Evolutionary conservation across 2,113 vertebrate genomes (phyloP).

Genomic region (Alaudala cheleensis): DNA sequence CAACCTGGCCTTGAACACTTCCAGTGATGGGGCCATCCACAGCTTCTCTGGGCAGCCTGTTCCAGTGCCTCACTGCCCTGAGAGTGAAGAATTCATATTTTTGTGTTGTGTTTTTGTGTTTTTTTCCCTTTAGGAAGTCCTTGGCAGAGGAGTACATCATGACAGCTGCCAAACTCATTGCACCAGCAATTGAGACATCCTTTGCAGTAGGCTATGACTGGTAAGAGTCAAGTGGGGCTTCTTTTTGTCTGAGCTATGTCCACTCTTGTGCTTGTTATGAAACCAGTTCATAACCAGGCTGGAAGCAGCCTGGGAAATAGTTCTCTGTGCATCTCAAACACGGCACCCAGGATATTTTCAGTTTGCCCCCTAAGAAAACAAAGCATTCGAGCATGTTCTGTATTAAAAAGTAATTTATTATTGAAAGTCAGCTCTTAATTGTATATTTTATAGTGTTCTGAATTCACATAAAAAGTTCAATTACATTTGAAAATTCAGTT

Average conservation of each 20-base stretch:
- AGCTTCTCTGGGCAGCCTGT: not conserved
- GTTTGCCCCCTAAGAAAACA: not conserved
- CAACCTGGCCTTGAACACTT: not conserved
- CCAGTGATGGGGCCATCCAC: not conserved
- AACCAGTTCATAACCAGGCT: not conserved
- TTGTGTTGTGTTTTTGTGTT: not conserved
- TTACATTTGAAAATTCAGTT: not conserved
- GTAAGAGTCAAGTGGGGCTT: slow-evolving; percentile 60
- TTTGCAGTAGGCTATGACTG: slow-evolving; percentile 96
- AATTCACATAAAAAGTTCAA: not conserved
- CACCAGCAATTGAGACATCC: slow-evolving; percentile 89
- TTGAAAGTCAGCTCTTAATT: not conserved
- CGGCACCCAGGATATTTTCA: not conserved
- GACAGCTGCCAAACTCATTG: slow-evolving; percentile 96
- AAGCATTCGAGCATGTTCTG: not conserved
- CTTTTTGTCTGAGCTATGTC: not conserved
- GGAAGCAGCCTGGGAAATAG: not conserved
- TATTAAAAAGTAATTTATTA: not conserved
- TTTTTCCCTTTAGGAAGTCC: slow-evolving; percentile 79
- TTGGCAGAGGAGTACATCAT: slow-evolving; percentile 95
- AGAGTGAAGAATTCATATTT: not conserved
- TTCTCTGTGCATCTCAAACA: not conserved
- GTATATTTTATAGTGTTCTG: not conserved
- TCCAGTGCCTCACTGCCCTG: not conserved
- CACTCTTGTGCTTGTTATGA: not conserved